phyloP scores from a whole-genome alignment of 2,888 invertebrate species.

The Euzophera pinguis region DNA sequence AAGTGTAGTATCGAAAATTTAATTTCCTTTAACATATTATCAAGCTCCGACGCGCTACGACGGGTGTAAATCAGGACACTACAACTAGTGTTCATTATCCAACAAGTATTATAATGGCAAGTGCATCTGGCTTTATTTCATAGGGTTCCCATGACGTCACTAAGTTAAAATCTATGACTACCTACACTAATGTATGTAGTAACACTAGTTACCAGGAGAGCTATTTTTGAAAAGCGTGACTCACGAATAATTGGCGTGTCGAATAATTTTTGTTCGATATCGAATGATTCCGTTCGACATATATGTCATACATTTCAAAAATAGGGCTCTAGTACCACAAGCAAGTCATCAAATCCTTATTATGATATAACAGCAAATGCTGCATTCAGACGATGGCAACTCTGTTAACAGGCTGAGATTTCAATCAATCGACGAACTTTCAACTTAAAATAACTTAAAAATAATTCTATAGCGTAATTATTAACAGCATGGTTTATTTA shows the following conservation, averaged over 20 bases:
- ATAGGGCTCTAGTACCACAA: no score
- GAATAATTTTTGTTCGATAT: no score
- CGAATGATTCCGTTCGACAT: no score
- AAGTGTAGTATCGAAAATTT: no score
- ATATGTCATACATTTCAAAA: no score
- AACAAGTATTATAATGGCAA: conserved; percentile 30
- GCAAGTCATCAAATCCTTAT: conserved; percentile 13
- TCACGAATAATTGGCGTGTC: no score
- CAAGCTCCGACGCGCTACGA: no score
- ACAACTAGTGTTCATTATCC: no score
- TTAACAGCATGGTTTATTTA: background rate
- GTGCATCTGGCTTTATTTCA: conserved; percentile 31
- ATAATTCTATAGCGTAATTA: background rate
- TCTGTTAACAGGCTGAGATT: background rate
- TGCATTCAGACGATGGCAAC: conserved; percentile 3
- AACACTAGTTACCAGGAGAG: background rate
- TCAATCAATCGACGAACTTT: background rate
- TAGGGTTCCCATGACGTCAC: conserved; percentile 1
- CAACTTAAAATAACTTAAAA: background rate
- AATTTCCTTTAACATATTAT: no score
- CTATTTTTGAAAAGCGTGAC: no score
- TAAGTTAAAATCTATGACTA: conserved; percentile 18
- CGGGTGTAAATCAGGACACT: no score
- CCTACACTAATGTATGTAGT: conserved; percentile 12
- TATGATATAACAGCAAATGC: conserved; percentile 10